These are phyloP conservation scores for Corythornis leucogaster DNA, from an alignment of 2,797 vertebrate genomes.

Conservation along the genomic window DNA sequence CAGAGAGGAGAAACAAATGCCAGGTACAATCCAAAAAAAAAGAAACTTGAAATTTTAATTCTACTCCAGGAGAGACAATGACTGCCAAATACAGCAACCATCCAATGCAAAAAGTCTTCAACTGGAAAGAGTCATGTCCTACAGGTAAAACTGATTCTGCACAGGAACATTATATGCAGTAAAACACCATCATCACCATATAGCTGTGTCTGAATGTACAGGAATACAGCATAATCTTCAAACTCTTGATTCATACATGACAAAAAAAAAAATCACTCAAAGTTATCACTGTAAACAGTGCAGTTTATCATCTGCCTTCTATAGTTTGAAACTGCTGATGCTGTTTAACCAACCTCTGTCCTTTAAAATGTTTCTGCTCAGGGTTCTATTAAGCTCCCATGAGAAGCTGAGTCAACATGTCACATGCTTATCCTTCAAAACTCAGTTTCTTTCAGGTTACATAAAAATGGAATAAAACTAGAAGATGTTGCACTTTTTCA, in stretches of 20 bases:
- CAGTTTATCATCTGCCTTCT: neutral
- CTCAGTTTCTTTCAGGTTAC: neutral
- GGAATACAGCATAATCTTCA: neutral
- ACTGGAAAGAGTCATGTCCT: neutral
- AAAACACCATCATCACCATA: neutral
- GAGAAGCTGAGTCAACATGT: constrained; percentile 12
- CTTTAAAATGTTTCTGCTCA: constrained; percentile 23
- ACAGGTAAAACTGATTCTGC: neutral
- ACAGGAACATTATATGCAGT: rapidly evolving
- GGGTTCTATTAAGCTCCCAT: neutral
- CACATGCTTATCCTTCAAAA: neutral
- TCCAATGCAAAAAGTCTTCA: neutral
- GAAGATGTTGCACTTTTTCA: neutral
- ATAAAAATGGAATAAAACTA: neutral
- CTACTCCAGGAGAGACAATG: neutral
- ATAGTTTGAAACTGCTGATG: constrained; percentile 19
- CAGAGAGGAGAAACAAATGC: neutral
- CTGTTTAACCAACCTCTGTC: constrained; percentile 9
- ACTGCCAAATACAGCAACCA: neutral
- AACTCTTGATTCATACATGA: neutral
- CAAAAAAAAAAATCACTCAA: neutral
- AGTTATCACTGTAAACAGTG: neutral
- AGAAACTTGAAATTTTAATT: neutral
- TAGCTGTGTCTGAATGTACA: neutral
- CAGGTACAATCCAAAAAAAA: neutral